A percentile compares a stretch with the other conserved stretches of the same genome.
Conservation (phyloP, 2,888 invertebrate genomes). For the Andrena chrysosceles region DNA sequence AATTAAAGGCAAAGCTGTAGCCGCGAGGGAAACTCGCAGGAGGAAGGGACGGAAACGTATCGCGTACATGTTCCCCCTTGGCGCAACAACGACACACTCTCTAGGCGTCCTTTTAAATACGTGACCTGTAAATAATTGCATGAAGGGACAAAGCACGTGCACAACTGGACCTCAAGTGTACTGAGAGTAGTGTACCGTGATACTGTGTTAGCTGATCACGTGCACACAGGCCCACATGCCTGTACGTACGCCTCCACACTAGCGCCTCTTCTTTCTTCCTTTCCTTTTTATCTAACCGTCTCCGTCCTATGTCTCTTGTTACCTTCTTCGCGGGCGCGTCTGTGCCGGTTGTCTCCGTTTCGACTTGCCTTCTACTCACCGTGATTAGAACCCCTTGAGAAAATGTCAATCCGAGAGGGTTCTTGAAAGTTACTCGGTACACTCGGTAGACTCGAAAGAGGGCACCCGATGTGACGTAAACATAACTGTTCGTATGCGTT, state of each 20-base stretch:
- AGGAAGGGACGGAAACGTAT: conserved; percentile 67
- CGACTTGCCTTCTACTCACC: conserved; percentile 49
- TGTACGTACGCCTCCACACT: conserved; percentile 6
- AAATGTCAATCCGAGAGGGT: conserved; percentile 47
- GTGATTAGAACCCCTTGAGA: conserved; percentile 63
- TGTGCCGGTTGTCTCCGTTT: not conserved
- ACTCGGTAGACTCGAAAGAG: conserved; percentile 2
- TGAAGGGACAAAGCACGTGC: conserved; percentile 75
- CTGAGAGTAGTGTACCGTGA: conserved; percentile 52
- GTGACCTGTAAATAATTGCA: conserved; percentile 81
- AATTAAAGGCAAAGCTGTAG: conserved; percentile 75
- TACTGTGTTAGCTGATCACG: conserved; percentile 51
- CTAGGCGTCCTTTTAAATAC: conserved; percentile 77
- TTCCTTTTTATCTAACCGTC: conserved; percentile 27
- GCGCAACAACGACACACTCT: conserved; percentile 63
- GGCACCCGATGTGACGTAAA: conserved; percentile 25
- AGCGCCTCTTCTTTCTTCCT: conserved; percentile 33
- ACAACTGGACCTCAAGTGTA: conserved; percentile 65
- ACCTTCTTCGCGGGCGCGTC: conserved; percentile 10
- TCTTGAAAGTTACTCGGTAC: conserved; percentile 21
- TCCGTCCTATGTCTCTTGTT: not conserved
- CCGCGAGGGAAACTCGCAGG: conserved; percentile 69
- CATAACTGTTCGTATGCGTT: conserved; percentile 37
- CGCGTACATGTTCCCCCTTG: conserved; percentile 63
- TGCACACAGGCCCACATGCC: conserved; percentile 4